Evolutionary conservation across 1,140 invertebrate species (phyloP).

Genomic region (Grapholita molesta): DNA sequence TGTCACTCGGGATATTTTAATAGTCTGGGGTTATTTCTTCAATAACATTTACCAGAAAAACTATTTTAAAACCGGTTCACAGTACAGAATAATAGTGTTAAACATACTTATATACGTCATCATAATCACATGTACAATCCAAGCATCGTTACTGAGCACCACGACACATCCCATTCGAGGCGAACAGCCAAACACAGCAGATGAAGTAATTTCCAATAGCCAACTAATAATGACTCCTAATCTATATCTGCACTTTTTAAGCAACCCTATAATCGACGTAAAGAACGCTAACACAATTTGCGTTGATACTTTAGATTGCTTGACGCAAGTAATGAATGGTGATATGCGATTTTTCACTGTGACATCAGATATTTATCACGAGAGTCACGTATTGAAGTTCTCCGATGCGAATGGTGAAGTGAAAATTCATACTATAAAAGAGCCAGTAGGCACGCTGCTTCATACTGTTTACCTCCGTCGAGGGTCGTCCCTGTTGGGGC

Average conservation of each 20-base stretch:
- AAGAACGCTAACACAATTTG: neutral
- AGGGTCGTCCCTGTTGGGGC: constrained; percentile 17
- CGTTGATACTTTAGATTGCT: neutral
- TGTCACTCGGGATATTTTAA: constrained; percentile 20
- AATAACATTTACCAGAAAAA: constrained; percentile 20
- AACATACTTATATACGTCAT: constrained; percentile 25
- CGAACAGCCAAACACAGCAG: constrained; percentile 15
- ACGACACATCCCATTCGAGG: constrained; percentile 19
- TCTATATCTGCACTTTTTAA: neutral
- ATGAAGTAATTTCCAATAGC: constrained; percentile 4
- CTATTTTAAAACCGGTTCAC: neutral
- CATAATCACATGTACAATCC: constrained; percentile 23
- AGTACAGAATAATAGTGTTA: constrained; percentile 18
- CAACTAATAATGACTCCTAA: neutral
- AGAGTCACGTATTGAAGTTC: neutral
- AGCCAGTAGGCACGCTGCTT: constrained; percentile 9
- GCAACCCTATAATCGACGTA: neutral
- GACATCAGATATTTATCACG: neutral
- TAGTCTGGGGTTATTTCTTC: constrained; percentile 31
- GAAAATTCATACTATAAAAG: constrained; percentile 4
- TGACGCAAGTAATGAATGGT: neutral
- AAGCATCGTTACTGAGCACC: constrained; percentile 21
- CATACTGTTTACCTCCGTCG: constrained; percentile 27
- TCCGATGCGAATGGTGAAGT: constrained; percentile 7
- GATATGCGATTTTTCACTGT: neutral